Evolutionary conservation across 2,113 vertebrate genomes (phyloP), one percentile per base, ranked within the genome.

Genomic region (Thunnus thynnus): DNA sequence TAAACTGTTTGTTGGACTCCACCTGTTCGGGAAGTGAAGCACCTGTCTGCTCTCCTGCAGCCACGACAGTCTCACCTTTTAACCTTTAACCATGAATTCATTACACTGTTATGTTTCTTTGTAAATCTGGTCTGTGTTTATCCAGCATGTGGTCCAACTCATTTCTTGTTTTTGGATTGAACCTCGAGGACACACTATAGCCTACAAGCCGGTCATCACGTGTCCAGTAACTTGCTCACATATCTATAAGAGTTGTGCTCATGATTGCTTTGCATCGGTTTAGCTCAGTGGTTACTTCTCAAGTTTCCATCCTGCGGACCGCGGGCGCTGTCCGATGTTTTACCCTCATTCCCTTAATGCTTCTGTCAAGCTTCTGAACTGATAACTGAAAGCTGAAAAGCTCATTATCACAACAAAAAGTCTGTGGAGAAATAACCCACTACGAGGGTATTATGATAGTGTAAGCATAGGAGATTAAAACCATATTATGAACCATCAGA

Each of bases 211-310:
- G 9, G 36, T 9, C 32, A 36, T 36, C 36, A 41, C 10, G 5
- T 13, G 3, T 0, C 2, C 13, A 50, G 13, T 30, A 9, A 20
- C 18, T 54, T 44, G 2, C 10, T 57, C 20, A 17, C 0, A 17
- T 44, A 62, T n/a, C n/a, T 78, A 76, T 22, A 3, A 1, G 9
- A 20, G 2, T 20, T 66, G 1, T 41, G 27, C 5, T 9, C 0
- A 0, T 1, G 0, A 0, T 0, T 0, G 0, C 0, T 0, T 1
- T 0, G 58, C 60, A 13, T 66, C 65, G 20, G 16, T 50, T 77
- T 80, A 85, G 70, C 75, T 75, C 74, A 80, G 3, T 71, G 71
- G 76, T 79, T 83, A 51, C 80, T 51, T 62, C 75, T 2, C 3
- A 55, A 0, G 14, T 66, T 13, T 6, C 32, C 1, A 12, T 0